Evolutionary conservation across 2,888 invertebrate species (phyloP).

Genomic region (Dorcus hopei): DNA sequence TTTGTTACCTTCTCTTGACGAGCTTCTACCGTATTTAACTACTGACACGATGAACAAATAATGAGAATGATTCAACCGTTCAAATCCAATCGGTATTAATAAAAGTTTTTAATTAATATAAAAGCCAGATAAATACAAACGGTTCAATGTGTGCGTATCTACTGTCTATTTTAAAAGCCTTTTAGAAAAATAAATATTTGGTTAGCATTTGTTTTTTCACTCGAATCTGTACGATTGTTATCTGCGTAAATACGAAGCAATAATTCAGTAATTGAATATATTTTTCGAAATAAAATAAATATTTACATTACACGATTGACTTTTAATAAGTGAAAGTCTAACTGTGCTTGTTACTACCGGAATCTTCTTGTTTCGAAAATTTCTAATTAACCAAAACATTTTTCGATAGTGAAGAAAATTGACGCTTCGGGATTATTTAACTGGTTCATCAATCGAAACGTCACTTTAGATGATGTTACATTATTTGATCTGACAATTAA

Average conservation of each 20-base stretch:
- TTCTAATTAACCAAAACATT: too few relatives aligned
- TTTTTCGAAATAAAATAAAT: too few relatives aligned
- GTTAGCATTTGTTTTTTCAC: not conserved
- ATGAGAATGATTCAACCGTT: conserved; percentile 1
- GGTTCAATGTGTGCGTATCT: not conserved
- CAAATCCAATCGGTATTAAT: conserved; percentile 5
- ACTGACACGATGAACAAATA: conserved; percentile 4
- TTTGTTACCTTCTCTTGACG: conserved; percentile 6
- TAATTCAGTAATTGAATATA: too few relatives aligned
- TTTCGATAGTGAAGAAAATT: too few relatives aligned
- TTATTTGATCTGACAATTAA: too few relatives aligned
- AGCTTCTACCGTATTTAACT: conserved; percentile 1
- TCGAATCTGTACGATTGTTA: not conserved
- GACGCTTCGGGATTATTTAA: too few relatives aligned
- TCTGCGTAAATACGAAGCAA: not conserved
- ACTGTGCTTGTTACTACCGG: too few relatives aligned
- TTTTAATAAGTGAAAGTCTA: too few relatives aligned
- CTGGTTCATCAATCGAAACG: too few relatives aligned
- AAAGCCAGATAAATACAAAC: conserved; percentile 1
- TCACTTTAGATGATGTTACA: too few relatives aligned
- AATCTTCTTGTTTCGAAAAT: too few relatives aligned
- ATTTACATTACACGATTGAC: too few relatives aligned
- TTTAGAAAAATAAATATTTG: conserved; percentile 3
- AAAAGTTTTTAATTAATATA: conserved; percentile 11
- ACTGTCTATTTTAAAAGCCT: conserved; percentile 4